Base-by-base conservation (phyloP, 2,113 vertebrate genomes). In the Cygnus buccinator region DNA sequence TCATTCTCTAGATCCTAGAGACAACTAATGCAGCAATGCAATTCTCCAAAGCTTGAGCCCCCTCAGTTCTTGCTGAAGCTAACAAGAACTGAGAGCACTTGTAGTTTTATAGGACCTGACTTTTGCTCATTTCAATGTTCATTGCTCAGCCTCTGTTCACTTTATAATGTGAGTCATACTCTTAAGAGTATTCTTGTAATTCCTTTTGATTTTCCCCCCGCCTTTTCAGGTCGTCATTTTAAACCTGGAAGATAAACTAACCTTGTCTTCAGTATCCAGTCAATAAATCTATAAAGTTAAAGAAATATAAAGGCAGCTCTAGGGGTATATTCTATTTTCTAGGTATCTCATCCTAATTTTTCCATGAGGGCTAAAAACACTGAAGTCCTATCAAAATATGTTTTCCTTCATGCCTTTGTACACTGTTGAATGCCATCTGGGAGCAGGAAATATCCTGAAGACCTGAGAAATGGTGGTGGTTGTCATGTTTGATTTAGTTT, bases 401-500 rank as follows among this genome's bases (percentile, higher is more conserved):
- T 37, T 63, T 90, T 59, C 29, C 80, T 85, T 74, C 50, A 71
- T 95, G 39, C 15, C 7, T 39, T 71, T 82, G 18, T 68, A 33
- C n/a, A 39, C 29, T 80, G 13, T 62, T 73, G 79, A 88, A 74
- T 90, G 33, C 59, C 70, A 95, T 87, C 41, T 75, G 46, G 37
- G 73, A 59, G 22, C 70, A 83, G 66, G 50, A 74, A 70, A 68
- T 89, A 70, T 63, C 55, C n/a, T 10, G 19, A 91, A 84, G 50
- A 67, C 46, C 59, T 78, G 29, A 82, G 79, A 89, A 95, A 83
- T 80, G 22, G 79, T 90, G 61, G 10, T 78, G 58, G 54, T 29
- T 96, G 57, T 92, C 85, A 65, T 50, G n/a, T 78, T 94, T 91
- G 70, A 81, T 94, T 87, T 89, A 65, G 70, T 55, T 59, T 83